Conservation (phyloP, 2,888 invertebrate species). For the Melanargia galathea region DNA sequence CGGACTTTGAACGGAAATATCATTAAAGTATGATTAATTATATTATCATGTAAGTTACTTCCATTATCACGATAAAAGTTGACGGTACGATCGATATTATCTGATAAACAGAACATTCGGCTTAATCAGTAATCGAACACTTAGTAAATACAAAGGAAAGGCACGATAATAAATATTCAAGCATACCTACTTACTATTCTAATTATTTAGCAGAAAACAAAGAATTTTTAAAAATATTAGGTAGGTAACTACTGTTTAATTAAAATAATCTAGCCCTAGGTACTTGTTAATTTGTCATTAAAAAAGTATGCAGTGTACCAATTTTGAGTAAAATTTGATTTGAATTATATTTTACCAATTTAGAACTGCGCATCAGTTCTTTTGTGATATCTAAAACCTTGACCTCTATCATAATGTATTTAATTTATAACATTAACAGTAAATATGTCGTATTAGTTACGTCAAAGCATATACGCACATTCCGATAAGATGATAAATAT, state of each 20-base stretch:
- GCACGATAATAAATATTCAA: neutral
- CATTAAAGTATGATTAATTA: neutral
- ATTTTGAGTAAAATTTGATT: too few relatives aligned
- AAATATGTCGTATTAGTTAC: neutral
- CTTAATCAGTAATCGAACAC: neutral
- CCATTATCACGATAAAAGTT: too few relatives aligned
- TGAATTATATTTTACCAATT: too few relatives aligned
- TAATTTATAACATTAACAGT: neutral
- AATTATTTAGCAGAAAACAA: too few relatives aligned
- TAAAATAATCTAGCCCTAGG: too few relatives aligned
- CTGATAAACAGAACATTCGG: neutral
- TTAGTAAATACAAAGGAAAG: neutral
- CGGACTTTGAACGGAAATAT: neutral
- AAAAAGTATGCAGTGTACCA: too few relatives aligned
- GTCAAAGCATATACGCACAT: neutral
- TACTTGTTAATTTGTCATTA: too few relatives aligned
- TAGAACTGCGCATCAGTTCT: too few relatives aligned
- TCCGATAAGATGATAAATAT: slow-evolving; percentile 4
- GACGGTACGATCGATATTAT: neutral
- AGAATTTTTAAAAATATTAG: too few relatives aligned
- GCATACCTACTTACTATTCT: too few relatives aligned
- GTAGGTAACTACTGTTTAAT: too few relatives aligned
- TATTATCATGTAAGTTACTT: neutral
- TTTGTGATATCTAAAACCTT: neutral
- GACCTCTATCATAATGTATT: slow-evolving; percentile 1